A percentile compares a stretch with the other conserved stretches of the same genome.
Conservation (phyloP, 2,113 vertebrate species). For the Coptodon bakossiorum region DNA sequence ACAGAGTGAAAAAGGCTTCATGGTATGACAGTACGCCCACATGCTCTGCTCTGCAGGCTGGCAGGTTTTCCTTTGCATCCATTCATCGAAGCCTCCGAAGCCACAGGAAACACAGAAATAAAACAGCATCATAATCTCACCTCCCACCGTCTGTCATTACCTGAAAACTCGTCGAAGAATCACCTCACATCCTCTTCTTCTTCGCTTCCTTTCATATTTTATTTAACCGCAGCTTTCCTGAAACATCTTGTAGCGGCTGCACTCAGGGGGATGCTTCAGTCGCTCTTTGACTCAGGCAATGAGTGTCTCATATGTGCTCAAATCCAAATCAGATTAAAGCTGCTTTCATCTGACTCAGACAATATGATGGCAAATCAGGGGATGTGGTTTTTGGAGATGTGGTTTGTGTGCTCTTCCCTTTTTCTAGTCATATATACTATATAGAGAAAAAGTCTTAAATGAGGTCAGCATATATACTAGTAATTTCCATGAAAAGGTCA, state of each 20-base stretch:
- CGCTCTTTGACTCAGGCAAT: background rate
- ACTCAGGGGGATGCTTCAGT: background rate
- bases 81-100: background rate
- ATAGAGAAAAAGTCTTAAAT: background rate
- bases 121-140: background rate
- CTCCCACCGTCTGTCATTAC: background rate
- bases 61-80: conserved; percentile 8
- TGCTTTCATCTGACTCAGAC: background rate
- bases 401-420: background rate
- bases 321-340: background rate
- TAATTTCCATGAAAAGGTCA: background rate
- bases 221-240: background rate
- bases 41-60: background rate
- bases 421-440: background rate
- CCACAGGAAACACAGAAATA: background rate
- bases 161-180: background rate
- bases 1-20: background rate
- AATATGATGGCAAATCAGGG: background rate
- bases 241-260: background rate
- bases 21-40: background rate
- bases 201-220: background rate
- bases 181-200: background rate
- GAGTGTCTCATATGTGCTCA: background rate
- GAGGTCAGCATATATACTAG: background rate
- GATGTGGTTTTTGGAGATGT: background rate